phyloP scores from a whole-genome alignment of 2,888 invertebrate genomes.

The Entomobrya multifasciata region DNA sequence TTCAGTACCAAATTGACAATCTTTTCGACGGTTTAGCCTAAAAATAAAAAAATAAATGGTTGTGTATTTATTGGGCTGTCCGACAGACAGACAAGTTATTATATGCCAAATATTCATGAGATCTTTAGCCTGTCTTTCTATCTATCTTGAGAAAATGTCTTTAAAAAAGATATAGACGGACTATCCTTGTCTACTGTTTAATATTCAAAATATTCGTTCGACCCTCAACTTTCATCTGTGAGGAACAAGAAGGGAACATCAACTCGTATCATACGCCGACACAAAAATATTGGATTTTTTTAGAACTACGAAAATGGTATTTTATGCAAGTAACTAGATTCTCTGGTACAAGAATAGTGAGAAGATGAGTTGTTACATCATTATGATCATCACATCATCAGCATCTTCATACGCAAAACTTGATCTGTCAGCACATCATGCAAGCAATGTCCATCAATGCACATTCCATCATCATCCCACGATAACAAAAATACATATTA shows the following conservation, averaged over 20 bases:
- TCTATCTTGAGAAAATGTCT: background rate
- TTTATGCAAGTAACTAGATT: slow-evolving; percentile 45
- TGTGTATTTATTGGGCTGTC: no score
- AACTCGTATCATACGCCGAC: slow-evolving; percentile 46
- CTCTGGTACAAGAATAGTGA: slow-evolving; percentile 11
- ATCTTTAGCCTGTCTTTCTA: background rate
- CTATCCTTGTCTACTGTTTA: background rate
- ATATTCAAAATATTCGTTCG: background rate
- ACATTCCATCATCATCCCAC: slow-evolving; percentile 28
- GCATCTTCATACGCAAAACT: background rate
- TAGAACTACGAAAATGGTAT: slow-evolving; percentile 56
- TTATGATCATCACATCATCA: background rate
- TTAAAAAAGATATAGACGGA: background rate
- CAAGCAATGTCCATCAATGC: background rate
- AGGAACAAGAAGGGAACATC: background rate
- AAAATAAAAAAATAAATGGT: no score
- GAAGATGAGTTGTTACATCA: slow-evolving; percentile 47
- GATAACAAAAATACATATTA: background rate
- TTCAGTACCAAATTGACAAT: no score
- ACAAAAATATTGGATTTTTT: slow-evolving; percentile 58
- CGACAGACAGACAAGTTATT: no score
- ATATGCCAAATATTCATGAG: slow-evolving; percentile 3
- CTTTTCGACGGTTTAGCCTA: no score
- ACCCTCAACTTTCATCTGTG: slow-evolving; percentile 52
- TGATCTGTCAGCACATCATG: background rate